A percentile compares a stretch with the other conserved stretches of the same genome.
phyloP scores from a whole-genome alignment of 2,113 vertebrate species.

The Phylloscopus trochilus region DNA sequence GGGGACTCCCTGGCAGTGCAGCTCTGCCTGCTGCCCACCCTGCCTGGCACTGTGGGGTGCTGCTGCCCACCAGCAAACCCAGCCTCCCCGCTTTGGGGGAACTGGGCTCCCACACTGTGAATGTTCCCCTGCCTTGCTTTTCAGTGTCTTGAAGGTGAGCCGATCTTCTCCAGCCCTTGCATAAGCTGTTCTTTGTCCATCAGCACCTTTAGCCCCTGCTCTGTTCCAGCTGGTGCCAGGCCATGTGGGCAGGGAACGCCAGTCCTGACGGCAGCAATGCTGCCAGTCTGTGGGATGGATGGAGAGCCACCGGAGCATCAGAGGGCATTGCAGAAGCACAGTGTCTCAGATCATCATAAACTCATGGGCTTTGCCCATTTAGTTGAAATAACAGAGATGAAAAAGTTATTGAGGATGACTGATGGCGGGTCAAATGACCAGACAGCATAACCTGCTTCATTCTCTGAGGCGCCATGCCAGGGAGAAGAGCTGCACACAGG shows the following conservation, averaged over 20 bases:
- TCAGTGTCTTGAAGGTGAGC: neutral
- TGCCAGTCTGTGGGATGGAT: rapidly evolving
- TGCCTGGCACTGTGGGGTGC: neutral
- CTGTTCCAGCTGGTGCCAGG: neutral
- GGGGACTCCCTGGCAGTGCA: rapidly evolving
- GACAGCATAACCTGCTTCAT: neutral
- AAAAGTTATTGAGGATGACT: neutral
- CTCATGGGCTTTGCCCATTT: neutral
- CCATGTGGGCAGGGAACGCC: rapidly evolving
- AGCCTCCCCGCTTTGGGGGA: rapidly evolving
- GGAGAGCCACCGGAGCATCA: rapidly evolving
- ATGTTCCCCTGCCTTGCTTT: neutral
- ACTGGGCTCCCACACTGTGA: neutral
- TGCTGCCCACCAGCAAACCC: neutral
- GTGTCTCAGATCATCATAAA: neutral
- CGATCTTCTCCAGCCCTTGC: neutral
- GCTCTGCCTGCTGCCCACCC: neutral
- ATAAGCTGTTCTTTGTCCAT: neutral
- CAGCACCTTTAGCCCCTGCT: neutral
- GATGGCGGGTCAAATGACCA: neutral
- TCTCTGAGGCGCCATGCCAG: neutral
- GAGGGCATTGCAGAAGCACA: neutral
- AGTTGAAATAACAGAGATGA: conserved; percentile 1
- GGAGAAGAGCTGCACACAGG: neutral
- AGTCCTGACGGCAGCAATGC: neutral